phyloP scores from a whole-genome alignment of 1,140 invertebrate genomes.

The Sitodiplosis mosellana region DNA sequence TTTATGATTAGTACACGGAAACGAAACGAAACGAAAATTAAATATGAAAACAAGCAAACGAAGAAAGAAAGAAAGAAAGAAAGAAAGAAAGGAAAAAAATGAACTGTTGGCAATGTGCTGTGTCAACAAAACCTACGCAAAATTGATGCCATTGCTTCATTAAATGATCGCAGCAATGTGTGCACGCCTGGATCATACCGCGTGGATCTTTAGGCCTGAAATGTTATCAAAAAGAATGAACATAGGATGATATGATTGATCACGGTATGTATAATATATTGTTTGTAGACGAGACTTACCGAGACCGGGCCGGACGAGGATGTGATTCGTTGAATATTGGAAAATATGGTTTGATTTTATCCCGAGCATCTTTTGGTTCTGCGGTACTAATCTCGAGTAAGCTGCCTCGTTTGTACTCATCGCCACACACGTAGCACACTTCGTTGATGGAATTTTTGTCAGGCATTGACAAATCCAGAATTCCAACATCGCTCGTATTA shows the following conservation, averaged over 20 bases:
- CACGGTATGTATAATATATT: too few species aligned
- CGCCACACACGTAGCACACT: slow-evolving; percentile 78
- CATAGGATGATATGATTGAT: too few species aligned
- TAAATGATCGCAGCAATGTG: slow-evolving; percentile 60
- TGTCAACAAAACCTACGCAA: slow-evolving; percentile 36
- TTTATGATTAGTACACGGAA: too few species aligned
- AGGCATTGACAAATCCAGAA: slow-evolving; percentile 74
- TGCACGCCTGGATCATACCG: slow-evolving; percentile 58
- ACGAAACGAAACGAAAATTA: too few species aligned
- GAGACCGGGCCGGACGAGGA: slow-evolving; percentile 58
- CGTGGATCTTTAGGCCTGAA: slow-evolving; percentile 68
- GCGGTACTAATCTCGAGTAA: slow-evolving; percentile 39
- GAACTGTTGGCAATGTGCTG: too few species aligned
- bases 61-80: too few species aligned
- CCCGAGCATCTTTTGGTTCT: slow-evolving; percentile 29
- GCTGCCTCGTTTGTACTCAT: slow-evolving; percentile 62
- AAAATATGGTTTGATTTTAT: slow-evolving; percentile 51
- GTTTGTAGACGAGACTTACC: too few species aligned
- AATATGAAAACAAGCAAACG: too few species aligned
- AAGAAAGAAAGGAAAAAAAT: too few species aligned
- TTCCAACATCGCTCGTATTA: slow-evolving; percentile 35
- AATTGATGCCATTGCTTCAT: slow-evolving; percentile 63
- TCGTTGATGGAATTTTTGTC: slow-evolving; percentile 77
- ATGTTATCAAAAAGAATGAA: too few species aligned
- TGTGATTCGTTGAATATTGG: slow-evolving; percentile 63